Base-by-base conservation (phyloP, 2,113 vertebrate species). In the Theristicus caerulescens region DNA sequence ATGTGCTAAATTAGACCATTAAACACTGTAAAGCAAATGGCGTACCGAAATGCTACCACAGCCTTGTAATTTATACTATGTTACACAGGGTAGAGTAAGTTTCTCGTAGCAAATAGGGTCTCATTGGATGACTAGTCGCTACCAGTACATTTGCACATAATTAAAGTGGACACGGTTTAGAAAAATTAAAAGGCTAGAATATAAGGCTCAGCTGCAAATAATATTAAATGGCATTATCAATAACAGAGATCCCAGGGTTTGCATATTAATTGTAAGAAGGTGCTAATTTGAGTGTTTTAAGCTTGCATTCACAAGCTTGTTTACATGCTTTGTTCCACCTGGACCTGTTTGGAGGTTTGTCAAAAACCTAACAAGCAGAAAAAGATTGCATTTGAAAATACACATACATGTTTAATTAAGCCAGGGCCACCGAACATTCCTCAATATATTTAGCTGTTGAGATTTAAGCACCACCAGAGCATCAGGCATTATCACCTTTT, bases 321-420 rank as follows among this genome's bases (percentile, higher is more conserved):
- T 99, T 99, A 99, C 98, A 99, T 98, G 98, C 98, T 98, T 98
- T 94, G 98, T 98, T 99, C 99, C 99, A 99, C 99, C 98, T 99
- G 99, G 98, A 98, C 98, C 98, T 99, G 99, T 99, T 99, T 99
- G 99, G 99, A 99, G 97, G 98, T 98, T 98, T 99, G 99, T 99
- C 99, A 99, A 98, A 99, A 99, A 98, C 98, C 98, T 98, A 99
- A 98, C 98, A 98, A 98, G 98, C 97, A 98, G 98, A 99, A 99
- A 98, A 99, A 99, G 98, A 99, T 98, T 98, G 97, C 98, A 98
- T 98, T 98, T 98, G 98, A 98, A 98, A 98, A 98, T 97, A 98
- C 97, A 98, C 98, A 99, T 99, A 98, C 99, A 99, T 99, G 98
- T 99, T 99, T 99, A 99, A 99, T 99, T 99, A 99, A 98, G 97